phyloP scores from a whole-genome alignment of 2,113 vertebrate species.

The Origma solitaria region DNA sequence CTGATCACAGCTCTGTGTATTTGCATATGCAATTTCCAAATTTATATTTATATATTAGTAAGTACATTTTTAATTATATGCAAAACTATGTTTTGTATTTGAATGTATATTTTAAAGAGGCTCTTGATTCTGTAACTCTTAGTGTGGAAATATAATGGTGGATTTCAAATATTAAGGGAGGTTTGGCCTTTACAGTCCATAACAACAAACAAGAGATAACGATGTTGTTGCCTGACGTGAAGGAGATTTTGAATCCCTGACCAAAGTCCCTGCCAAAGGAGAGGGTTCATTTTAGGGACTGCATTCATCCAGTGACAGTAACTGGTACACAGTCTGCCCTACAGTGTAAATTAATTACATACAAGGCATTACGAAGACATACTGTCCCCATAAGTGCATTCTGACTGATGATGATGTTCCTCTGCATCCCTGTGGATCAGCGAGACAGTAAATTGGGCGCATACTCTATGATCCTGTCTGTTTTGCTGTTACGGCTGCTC shows the following conservation, averaged over 20 bases:
- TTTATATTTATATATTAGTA: not conserved
- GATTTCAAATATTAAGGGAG: not conserved
- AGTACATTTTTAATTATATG: not conserved
- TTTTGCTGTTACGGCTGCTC: not conserved
- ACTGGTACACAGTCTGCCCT: not conserved
- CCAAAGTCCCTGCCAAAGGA: fast-evolving
- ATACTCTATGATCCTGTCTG: not conserved
- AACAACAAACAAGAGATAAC: not conserved
- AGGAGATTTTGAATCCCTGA: not conserved
- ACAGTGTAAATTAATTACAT: not conserved
- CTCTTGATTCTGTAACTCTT: not conserved
- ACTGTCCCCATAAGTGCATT: not conserved
- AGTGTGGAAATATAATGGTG: not conserved
- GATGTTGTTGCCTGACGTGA: fast-evolving
- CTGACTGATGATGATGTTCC: not conserved
- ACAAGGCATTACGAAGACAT: not conserved
- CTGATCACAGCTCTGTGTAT: not conserved
- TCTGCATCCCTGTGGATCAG: not conserved
- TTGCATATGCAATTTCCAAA: not conserved
- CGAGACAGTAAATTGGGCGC: not conserved
- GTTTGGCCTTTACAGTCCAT: not conserved
- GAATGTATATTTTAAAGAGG: not conserved
- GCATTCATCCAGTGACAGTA: not conserved
- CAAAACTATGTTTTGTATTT: not conserved
- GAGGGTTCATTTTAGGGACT: not conserved